Evolutionary conservation across 2,888 invertebrate species (phyloP), one percentile per base, ranked within the genome.

Genomic region (Melitaea athalia): DNA sequence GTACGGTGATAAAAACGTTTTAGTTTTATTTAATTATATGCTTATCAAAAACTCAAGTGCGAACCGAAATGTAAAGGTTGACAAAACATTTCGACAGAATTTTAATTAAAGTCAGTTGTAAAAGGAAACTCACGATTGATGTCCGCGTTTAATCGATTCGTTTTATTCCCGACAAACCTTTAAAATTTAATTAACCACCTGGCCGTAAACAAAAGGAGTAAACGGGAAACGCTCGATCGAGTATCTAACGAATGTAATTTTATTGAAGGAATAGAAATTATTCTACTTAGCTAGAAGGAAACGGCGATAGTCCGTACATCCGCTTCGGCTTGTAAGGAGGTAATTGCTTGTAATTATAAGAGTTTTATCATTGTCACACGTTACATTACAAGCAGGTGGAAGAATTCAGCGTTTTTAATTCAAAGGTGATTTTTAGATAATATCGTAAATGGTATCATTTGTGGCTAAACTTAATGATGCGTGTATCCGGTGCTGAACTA

Each of bases 121-220:
- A 72, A 74, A 74, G 72, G 63, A 76, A 79, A 78, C 80, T 79
- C 70, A 81, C 77, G 78, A 80, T 77, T 77, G 75, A 79, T 76
- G 75, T 77, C 79, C 76, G 75, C 71, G 69, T 69, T 72, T 69
- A 82, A 85, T 84, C 79, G 79, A 84, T 85, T 83, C 76, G 77
- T 68, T 81, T 77, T 78, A 79, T 80, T 79, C 79, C 80, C 81
- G 85, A 84, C 80, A 83, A 82, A 78, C 80, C 83, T 83, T 86
- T 82, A 81, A 85, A 86, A 88, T 86, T 87, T 83, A 87, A 90
- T 91, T 88, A 89, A 78, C 83, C 85, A 87, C 86, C 86, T 87
- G 87, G 80, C 80, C 79, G 75, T 67, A 74, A 75, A 76, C 75
- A 74, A 74, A 72, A 65, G 69, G 70, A 70, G 59, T 66, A 61